phyloP scores from a whole-genome alignment of 2,888 invertebrate species.

The Eustalomyia histrio region DNA sequence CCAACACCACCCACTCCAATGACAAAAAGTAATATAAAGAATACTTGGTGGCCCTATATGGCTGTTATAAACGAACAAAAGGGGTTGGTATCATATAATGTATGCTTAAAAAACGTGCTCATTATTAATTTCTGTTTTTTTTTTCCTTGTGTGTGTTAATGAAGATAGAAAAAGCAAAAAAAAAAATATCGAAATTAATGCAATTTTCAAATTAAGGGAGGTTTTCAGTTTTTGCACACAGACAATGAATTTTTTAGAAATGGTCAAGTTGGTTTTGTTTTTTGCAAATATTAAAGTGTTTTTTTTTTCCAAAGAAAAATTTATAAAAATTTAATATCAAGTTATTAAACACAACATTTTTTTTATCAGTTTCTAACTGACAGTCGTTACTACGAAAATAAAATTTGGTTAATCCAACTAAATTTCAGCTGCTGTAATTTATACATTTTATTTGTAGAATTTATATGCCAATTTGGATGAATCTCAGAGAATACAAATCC shows the following conservation, averaged over 20 bases:
- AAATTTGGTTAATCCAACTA: too few relatives aligned
- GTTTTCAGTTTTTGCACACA: conserved; percentile 59
- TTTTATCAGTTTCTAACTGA: too few relatives aligned
- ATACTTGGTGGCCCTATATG: conserved; percentile 26
- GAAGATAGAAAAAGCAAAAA: conserved; percentile 60
- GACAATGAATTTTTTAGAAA: conserved; percentile 50
- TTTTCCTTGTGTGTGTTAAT: conserved; percentile 54
- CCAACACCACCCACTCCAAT: conserved; percentile 28
- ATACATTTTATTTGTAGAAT: too few relatives aligned
- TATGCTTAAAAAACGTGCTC: conserved; percentile 65
- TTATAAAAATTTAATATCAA: too few relatives aligned
- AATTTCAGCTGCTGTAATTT: too few relatives aligned
- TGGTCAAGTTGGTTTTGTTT: conserved; percentile 43
- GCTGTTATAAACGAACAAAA: conserved; percentile 21
- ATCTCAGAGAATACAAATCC: too few relatives aligned
- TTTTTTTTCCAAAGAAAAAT: too few relatives aligned
- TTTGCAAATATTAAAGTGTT: background rate
- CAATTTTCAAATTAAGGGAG: conserved; percentile 65
- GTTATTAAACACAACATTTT: too few relatives aligned
- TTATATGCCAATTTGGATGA: too few relatives aligned
- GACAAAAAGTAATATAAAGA: conserved; percentile 14
- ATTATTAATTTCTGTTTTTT: conserved; percentile 52
- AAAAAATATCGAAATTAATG: conserved; percentile 58
- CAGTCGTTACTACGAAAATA: too few relatives aligned
- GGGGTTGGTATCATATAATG: conserved; percentile 49